A percentile compares a stretch with the other conserved stretches of the same genome.
Evolutionary conservation across 2,113 vertebrate species (phyloP).

Genomic region (Mormyrus iriodes): DNA sequence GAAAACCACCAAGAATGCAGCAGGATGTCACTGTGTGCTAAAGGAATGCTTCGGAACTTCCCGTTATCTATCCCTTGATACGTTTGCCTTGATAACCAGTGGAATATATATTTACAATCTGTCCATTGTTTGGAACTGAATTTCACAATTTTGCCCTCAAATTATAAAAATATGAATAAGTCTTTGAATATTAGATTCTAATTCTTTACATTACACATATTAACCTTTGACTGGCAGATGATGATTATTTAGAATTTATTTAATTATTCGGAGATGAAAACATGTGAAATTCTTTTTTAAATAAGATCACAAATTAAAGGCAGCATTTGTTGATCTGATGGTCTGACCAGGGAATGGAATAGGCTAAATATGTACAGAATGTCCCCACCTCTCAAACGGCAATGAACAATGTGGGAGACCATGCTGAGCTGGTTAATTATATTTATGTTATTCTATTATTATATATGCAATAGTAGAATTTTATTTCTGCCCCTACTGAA

Average conservation of each 20-base stretch:
- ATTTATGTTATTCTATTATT: background rate
- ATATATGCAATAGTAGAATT: background rate
- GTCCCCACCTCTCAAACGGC: too few relatives aligned
- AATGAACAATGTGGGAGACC: background rate
- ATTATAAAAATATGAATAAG: background rate
- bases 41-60: background rate
- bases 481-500: background rate
- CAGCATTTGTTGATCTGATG: background rate
- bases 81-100: background rate
- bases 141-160: background rate
- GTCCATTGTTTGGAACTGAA: background rate
- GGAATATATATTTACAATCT: background rate
- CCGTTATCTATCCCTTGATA: background rate
- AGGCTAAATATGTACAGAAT: background rate
- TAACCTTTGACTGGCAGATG: background rate
- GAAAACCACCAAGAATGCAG: background rate
- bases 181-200: background rate
- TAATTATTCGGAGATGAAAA: background rate
- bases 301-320: background rate
- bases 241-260: background rate
- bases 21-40: background rate
- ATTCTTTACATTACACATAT: background rate
- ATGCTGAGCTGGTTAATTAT: background rate
- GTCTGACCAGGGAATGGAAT: background rate
- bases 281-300: background rate